phyloP scores from a whole-genome alignment of 2,888 invertebrate genomes.

The Erebia palarica region DNA sequence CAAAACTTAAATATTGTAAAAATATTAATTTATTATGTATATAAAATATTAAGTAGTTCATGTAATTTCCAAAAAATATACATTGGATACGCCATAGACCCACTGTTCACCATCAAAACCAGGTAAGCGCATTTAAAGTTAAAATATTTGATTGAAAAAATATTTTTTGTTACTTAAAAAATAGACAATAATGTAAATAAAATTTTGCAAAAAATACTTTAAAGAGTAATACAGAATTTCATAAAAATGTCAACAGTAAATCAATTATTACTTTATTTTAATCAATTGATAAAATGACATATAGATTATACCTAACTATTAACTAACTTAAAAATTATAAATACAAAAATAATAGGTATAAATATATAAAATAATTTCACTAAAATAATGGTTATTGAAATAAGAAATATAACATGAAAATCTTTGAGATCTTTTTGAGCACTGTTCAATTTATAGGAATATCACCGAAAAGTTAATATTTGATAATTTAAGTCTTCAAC shows the following conservation, averaged over 20 bases:
- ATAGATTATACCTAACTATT: too few species aligned
- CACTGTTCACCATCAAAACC: slow-evolving; percentile 28
- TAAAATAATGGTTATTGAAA: not conserved
- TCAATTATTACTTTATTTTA: not conserved
- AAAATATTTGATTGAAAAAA: not conserved
- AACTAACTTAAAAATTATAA: too few species aligned
- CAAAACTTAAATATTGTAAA: too few species aligned
- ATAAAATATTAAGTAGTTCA: not conserved
- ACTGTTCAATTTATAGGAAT: not conserved
- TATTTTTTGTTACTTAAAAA: not conserved
- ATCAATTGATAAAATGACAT: not conserved
- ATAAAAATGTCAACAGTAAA: not conserved
- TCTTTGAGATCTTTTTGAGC: slow-evolving; percentile 10
- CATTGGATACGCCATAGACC: not conserved
- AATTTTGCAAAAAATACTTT: not conserved
- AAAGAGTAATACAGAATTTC: not conserved
- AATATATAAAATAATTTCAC: not conserved
- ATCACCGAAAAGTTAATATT: not conserved
- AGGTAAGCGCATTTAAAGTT: slow-evolving; percentile 15
- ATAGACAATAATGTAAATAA: not conserved
- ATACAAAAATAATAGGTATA: too few species aligned
- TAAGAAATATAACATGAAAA: not conserved
- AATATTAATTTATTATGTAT: not conserved
- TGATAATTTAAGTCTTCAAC: not conserved
- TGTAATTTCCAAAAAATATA: not conserved